Base-by-base conservation (phyloP, 2,888 invertebrate species). In the Eledona agricola region DNA sequence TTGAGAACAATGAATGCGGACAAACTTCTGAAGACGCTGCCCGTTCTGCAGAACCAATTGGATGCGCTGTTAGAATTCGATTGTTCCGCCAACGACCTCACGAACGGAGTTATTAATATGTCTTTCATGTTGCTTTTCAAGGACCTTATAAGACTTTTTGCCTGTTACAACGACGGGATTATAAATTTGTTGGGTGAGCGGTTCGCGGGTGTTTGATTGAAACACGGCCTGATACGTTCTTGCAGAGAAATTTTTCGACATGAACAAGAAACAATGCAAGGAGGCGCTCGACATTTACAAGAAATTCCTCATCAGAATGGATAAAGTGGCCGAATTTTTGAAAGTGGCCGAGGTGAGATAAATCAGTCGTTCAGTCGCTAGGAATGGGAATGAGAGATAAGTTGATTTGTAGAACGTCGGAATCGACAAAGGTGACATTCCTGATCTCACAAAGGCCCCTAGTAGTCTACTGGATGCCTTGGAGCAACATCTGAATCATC, bases 141-240 rank as follows among this genome's bases (percentile, higher is more conserved):
- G 77, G 99, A 99, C 84, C 88, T 99, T 73, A 99, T 99, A 74
- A 88, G 99, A 57, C 78, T 90, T 56, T 99, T 99, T 81, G 99
- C 99, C 54, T 97, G 98, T 79, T 99, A 99, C 82, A 99, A 99
- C 80, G 99, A 99, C 79, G 99, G 98, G 64, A 96, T 98, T 65
- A 99, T 99, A 69, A 99, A 98, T 80, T 84, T 99, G 63, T 80
- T 99, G 78, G 69, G 26, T 69, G 62, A 49, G 66, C 66, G 29
- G 65, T 29, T 29, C 16, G 1, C 26, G 7, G n/a, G n/a, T n/a
- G n/a, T n/a, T 26, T 9, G 12, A 35, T 28, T 19, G 6, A 20
- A 9, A 20, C 9, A 7, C 26, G 10, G 13, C 25, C 6, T n/a
- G 12, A 23, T 12, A 37, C 4, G 7, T 31, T 16, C 20, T 50